Evolutionary conservation across 2,113 vertebrate genomes (phyloP), one percentile per base, ranked within the genome.

Genomic region (Bubo bubo): DNA sequence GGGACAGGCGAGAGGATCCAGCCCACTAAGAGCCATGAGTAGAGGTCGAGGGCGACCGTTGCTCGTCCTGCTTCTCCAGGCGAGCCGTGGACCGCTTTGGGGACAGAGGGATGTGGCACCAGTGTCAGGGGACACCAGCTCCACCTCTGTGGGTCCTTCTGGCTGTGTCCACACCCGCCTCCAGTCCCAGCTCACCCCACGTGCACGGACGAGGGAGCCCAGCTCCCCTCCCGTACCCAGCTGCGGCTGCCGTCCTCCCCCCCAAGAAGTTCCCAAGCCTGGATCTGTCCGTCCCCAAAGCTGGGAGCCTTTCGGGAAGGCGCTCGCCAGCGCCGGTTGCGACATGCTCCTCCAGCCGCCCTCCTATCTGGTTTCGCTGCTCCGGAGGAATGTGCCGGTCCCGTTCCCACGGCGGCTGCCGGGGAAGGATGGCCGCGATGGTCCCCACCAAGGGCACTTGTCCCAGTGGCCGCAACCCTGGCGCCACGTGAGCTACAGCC

Each of bases 131-230:
- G 14, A 1, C 72, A 58, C 6, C 1, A 0, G 41, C 8, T 89
- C 11, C 63, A 32, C 24, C 9, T 74, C 59, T 4, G 2, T 1
- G 4, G 8, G 35, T 58, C 59, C 12, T 56, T 68, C 66, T 27
- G 63, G 75, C 37, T 8, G n/a, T 0, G 1, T 22, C 41, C 60
- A n/a, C 35, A 62, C 34, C 23, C 22, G 2, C 10, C 35, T 73
- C 45, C 71, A 63, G 81, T 41, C 73, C 59, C 68, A 64, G 39
- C 27, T 77, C 39, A 47, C n/a, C 49, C 47, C 73, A 22, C 1
- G 0, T 1, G 8, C 22, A 8, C 0, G 0, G 41, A 4, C 4
- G 12, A 47, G n/a, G n/a, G 24, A 75, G n/a, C 66, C 14, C 74
- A 26, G 60, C 23, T 64, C 39, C 56, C 4, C 50, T 2, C 15